Conservation (phyloP, 1,140 invertebrate genomes). For the Anthonomus grandis region DNA sequence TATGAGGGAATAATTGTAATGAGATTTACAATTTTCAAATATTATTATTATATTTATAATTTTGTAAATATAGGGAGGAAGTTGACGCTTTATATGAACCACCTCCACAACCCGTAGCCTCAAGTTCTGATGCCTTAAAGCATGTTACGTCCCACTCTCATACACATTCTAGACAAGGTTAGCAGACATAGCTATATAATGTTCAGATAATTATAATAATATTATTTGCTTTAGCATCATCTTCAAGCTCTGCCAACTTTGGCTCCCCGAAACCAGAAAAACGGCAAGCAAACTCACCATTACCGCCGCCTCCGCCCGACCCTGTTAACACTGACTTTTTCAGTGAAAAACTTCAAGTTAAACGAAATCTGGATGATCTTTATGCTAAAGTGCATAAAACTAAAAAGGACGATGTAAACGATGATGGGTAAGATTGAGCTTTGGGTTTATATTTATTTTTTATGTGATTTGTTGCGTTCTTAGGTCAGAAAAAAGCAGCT, state of each 20-base stretch:
- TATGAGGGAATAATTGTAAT: no score
- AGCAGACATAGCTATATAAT: conserved; percentile 6
- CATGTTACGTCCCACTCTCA: conserved; percentile 59
- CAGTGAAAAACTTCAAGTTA: conserved; percentile 24
- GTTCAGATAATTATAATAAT: neutral
- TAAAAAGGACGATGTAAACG: conserved; percentile 40
- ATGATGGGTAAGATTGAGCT: conserved; percentile 20
- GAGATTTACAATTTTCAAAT: no score
- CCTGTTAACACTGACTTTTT: conserved; percentile 25
- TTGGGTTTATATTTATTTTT: neutral
- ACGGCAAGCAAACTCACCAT: conserved; percentile 78
- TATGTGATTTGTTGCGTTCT: neutral
- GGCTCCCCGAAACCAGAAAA: conserved; percentile 82
- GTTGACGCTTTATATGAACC: conserved; percentile 33
- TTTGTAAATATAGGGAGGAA: conserved; percentile 7
- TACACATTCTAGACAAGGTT: conserved; percentile 64
- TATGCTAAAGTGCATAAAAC: conserved; percentile 82
- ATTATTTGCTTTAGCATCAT: conserved; percentile 52
- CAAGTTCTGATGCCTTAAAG: conserved; percentile 59
- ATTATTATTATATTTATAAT: no score
- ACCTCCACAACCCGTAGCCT: conserved; percentile 55
- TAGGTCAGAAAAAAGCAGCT: conserved; percentile 6
- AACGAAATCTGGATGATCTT: conserved; percentile 74
- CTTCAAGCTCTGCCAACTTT: conserved; percentile 71
- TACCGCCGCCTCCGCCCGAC: conserved; percentile 65